Base-by-base conservation (phyloP, 2,888 invertebrate species). In the Meganola albula region DNA sequence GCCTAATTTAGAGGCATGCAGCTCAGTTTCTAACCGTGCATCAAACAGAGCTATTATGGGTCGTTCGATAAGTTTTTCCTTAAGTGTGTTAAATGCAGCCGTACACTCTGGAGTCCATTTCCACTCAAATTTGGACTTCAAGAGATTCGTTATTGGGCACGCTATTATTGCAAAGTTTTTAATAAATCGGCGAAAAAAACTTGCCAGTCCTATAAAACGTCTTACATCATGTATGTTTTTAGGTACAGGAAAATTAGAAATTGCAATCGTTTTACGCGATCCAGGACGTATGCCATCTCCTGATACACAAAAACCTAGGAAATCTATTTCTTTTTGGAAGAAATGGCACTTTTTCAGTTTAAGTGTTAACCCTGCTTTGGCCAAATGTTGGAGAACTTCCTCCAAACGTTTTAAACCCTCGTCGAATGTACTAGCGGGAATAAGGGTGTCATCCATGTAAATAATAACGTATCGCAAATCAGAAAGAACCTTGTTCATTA, bases 81-180 rank as follows among this genome's bases (percentile, higher is more conserved):
- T 41, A 10, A 41, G 7, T 3, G 2, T 12, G 5, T 11, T 7
- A 35, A 41, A 41, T 8, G 35, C 20, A 2, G 28, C 3, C 3
- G 20, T 11, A 5, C 36, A 27, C 10, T 20, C 10, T 5, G 9
- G 2, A 4, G 16, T 27, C 39, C 39, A 43, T 16, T 24, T 12
- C 39, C 39, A 43, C 6, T 9, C 9, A 12, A 24, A 22, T 6
- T 36, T 29, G 9, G 26, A 4, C n/a, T 27, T 33, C 1, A 31
- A 27, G 0, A 43, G 13, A 3, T 27, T 20, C 1, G 43, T 43
- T 8, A 43, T 8, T 1, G 38, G 43, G 1, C 27, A 21, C 2
- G 28, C 37, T 12, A 32, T 23, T 4, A 23, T 3, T 4, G 18
- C 16, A 10, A 27, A 27, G 7, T 11, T 7, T 20, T 20, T 7